Base-by-base conservation (phyloP, 2,113 vertebrate genomes). In the Ivindomyrus marchei region DNA sequence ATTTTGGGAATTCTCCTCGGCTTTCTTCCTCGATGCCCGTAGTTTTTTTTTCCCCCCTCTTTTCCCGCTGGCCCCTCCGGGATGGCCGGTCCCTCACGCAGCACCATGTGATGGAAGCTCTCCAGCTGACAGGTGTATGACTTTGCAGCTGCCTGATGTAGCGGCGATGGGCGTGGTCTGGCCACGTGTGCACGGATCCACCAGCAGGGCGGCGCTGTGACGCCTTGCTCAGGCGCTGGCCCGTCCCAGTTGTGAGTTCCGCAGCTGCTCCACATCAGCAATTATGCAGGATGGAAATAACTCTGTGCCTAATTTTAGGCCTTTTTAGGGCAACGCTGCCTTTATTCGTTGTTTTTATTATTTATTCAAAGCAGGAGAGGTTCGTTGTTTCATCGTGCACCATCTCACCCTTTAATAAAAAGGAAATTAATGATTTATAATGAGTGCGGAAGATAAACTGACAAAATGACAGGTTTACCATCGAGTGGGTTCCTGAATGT, bases 211-310 rank as follows among this genome's bases (percentile, higher is more conserved):
- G 56, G 10, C 2, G 24, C 85, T n/a, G 15, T 11, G 49, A 5
- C 1, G 46, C 80, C 39, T 46, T 17, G n/a, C 42, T 46, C 6
- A 2, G 19, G 19, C 27, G 2, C 50, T 19, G 52, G 27, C 74
- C 50, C 36, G 0, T 58, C 58, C 42, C 74, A 83, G 58, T 42
- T 50, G 77, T 42, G 89, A 58, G 31, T 39, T 70, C 31, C 53
- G 85, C 89, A 90, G 83, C 89, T 90, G 89, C 89, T 87, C 85
- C n/a, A 70, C 85, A 90, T 90, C 84, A 90, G 89, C 56, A 87
- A 62, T 62, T 58, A 88, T 31, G 49, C 62, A 80, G 74, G 62
- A 88, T 31, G 31, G 46, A 88, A 90, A 90, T 87, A 47, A 87
- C 89, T 70, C 49, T 15, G 21, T 77, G 85, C 47, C 27, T 45